Base-by-base conservation (phyloP, 2,888 invertebrate genomes). In the Aphidius colemani region DNA sequence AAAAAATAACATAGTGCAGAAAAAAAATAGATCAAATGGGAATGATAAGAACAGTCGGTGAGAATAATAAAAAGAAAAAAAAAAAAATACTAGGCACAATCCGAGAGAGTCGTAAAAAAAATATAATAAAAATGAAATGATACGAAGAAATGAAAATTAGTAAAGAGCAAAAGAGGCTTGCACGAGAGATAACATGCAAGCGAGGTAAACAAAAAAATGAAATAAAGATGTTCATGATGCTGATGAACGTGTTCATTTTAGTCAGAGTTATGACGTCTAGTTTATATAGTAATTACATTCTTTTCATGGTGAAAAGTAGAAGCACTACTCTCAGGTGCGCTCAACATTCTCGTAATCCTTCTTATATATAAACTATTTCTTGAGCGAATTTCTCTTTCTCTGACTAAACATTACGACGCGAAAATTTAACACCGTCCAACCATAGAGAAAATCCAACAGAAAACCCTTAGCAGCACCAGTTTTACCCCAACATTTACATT, bases 221-320 rank as follows among this genome's bases (percentile, higher is more conserved):
- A 39, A 18, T 7, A 57, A 46, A 57, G 57, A 46, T 48, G 30
- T 30, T 30, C 30, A 30, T 30, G 57, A 57, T 57, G 57, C 46
- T 57, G 57, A 59, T 61, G 53, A 65, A 65, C 60, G 65, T 66
- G 63, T 68, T 68, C 65, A 68, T 66, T 61, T 65, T 49, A 59
- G 50, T 46, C 46, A 46, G 60, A 63, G 65, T 65, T 65, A 69
- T 67, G 63, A 66, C 59, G 59, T 55, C 66, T 40, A 45, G 46
- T 67, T 68, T 67, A 64, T 67, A 64, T 67, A 69, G 72, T 75
- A 78, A 78, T 74, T 74, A 78, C 73, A 70, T 71, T 78, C 30
- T 71, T 72, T 70, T 69, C 73, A 59, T 63, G 66, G 71, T 68
- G 55, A 62, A 30, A 30, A 30, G 30, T 30, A 30, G 30, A 30